These are phyloP conservation scores for Entelurus aequoreus DNA, from an alignment of 2,113 vertebrate genomes.

Conservation along the genomic window DNA sequence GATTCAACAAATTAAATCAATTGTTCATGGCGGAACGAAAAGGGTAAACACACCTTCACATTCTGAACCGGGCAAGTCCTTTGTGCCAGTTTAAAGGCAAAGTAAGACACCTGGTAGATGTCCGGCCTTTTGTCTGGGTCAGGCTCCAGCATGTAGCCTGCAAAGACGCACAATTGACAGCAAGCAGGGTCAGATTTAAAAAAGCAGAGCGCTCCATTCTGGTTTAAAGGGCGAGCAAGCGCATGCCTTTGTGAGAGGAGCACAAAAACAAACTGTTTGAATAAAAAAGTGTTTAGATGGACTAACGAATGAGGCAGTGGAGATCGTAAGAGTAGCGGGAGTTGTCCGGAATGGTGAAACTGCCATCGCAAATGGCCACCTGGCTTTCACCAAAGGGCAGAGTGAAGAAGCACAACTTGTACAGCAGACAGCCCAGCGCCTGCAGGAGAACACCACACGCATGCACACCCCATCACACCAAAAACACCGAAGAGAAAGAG, in stretches of 20 bases:
- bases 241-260: conserved; percentile 3
- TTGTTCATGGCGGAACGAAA: conserved; percentile 17
- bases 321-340: conserved; percentile 95
- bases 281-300: not conserved
- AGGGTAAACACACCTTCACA: conserved; percentile 77
- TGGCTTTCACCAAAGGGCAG: conserved; percentile 98
- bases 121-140: conserved; percentile 95
- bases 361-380: conserved; percentile 98
- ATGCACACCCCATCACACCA: conserved; percentile 25
- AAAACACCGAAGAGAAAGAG: conserved; percentile 5
- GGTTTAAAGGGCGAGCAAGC: not conserved
- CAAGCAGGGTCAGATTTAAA: not conserved
- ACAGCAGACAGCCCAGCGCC: conserved; percentile 96
- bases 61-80: conserved; percentile 91
- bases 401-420: conserved; percentile 98
- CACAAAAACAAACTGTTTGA: conserved; percentile 1
- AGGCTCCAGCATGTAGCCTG: conserved; percentile 97
- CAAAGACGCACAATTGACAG: conserved; percentile 20
- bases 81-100: conserved; percentile 89
- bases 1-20: conserved; percentile 18
- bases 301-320: conserved; percentile 96
- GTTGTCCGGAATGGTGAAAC: conserved; percentile 97
- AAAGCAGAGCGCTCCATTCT: not conserved
- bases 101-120: conserved; percentile 94
- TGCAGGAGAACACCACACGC: conserved; percentile 48